Evolutionary conservation across 2,888 invertebrate species (phyloP).

Genomic region (Papilio protenor): DNA sequence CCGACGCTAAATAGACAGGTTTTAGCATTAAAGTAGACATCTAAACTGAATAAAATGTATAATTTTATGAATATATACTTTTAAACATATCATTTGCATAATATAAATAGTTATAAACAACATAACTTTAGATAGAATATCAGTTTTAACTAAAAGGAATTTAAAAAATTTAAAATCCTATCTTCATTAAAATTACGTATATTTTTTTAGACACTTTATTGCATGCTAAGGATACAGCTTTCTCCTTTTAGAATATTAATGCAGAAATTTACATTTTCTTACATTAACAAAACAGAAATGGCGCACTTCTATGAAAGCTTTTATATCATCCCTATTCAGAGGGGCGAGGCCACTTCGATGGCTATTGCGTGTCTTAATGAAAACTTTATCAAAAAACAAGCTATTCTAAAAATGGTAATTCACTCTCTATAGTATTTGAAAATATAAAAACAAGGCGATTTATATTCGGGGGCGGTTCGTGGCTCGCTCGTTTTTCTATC

Average conservation of each 20-base stretch:
- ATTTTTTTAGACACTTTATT: constrained; percentile 19
- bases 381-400: constrained; percentile 28
- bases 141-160: not conserved
- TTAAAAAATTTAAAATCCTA: not conserved
- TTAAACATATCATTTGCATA: constrained; percentile 38
- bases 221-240: constrained; percentile 28
- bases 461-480: constrained; percentile 78
- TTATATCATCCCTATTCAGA: constrained; percentile 50
- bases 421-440: constrained; percentile 1
- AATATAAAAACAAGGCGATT: constrained; percentile 75
- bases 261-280: constrained; percentile 61
- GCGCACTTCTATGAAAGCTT: constrained; percentile 54
- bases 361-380: constrained; percentile 54
- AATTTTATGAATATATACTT: constrained; percentile 30
- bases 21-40: constrained; percentile 30
- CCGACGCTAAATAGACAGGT: constrained; percentile 31
- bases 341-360: constrained; percentile 56
- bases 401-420: constrained; percentile 10
- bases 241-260: constrained; percentile 49
- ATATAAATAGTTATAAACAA: constrained; percentile 18
- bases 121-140: constrained; percentile 26
- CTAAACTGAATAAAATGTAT: constrained; percentile 12
- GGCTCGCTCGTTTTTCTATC: constrained; percentile 76
- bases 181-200: constrained; percentile 11
- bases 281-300: constrained; percentile 61